Base-by-base conservation (phyloP, 2,797 vertebrate species). In the Pteronotus mesoamericanus region DNA sequence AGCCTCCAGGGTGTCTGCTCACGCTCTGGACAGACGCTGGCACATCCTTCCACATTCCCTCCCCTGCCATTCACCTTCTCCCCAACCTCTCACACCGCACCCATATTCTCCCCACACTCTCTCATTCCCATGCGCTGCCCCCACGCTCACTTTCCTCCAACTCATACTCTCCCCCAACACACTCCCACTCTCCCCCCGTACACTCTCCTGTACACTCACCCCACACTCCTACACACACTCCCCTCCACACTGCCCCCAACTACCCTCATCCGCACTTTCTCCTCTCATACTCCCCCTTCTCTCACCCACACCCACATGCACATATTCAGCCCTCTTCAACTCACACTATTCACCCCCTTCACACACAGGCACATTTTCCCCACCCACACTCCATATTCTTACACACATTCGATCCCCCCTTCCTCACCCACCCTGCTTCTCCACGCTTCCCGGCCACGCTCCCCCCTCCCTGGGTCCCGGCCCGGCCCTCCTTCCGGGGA, bases 401-500 rank as follows among this genome's bases (percentile, higher is more conserved):
- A 44, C 46, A 21, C 68, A 66, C 72, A 34, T 83, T 12, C 44
- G 21, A 39, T 9, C 46, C 9, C 51, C 79, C 79, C 53, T 16
- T 46, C 11, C 77, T 34, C 12, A 75, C 16, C 12, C 26, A 37
- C 44, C 2, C 53, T 32, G 19, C 5, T 37, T 26, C 74, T 53
- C 94, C 89, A 66, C 75, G 82, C 68, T 66, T 26, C 83, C 89
- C 83, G 71, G 82, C 94, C 42, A 39, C 51, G 42, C 85, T 66
- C 9, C 26, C 21, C 90, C 51, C 61, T 29, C 37, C 34, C 72
- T 64, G 39, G 79, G 55, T 89, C 59, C 89, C 34, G 14, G 55
- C 80, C 46, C 80, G 34, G 91, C 91, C 92, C 97, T 94, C 94
- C 93, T 97, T 95, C 96, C 97, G 97, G 97, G 97, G 97, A 98